A percentile compares a stretch with the other conserved stretches of the same genome.
These are phyloP conservation scores for Branchipolynoe longqiensis DNA, from an alignment of 2,888 invertebrate species.

Conservation along the genomic window DNA sequence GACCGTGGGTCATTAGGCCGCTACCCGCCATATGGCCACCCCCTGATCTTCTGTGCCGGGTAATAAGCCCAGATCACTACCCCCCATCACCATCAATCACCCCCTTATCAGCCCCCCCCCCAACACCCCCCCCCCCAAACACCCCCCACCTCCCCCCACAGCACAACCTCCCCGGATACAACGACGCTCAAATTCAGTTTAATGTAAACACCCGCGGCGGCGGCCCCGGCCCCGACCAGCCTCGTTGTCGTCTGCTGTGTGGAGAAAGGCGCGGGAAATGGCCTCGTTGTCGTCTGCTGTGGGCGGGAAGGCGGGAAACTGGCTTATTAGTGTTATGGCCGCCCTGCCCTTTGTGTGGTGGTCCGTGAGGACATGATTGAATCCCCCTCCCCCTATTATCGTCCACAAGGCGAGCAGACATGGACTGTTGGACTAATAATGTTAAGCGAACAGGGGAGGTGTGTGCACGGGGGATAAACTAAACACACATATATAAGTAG, in stretches of 20 bases:
- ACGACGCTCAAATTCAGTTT: background rate
- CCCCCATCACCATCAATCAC: conserved; percentile 28
- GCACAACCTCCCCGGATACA: too few relatives aligned
- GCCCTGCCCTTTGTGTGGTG: background rate
- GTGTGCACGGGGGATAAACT: too few relatives aligned
- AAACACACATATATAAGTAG: too few relatives aligned
- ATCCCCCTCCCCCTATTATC: too few relatives aligned
- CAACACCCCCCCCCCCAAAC: background rate
- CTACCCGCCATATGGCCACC: conserved; percentile 6
- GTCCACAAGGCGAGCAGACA: too few relatives aligned
- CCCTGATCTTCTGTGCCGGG: conserved; percentile 14
- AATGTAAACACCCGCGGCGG: background rate
- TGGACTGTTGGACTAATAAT: too few relatives aligned
- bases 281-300: background rate
- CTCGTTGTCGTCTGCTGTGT: conserved; percentile 20
- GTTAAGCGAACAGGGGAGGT: too few relatives aligned
- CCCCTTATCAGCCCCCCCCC: conserved; percentile 16
- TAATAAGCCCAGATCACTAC: conserved; percentile 9
- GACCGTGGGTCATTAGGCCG: conserved; percentile 8
- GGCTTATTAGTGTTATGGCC: background rate
- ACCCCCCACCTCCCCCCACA: background rate
- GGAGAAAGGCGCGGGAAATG: background rate
- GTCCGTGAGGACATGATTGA: conserved; percentile 13
- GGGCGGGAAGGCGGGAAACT: background rate
- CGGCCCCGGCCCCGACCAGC: background rate